These are phyloP conservation scores for Sciurus carolinensis DNA, from an alignment of 2,797 vertebrate genomes.

Conservation along the genomic window DNA sequence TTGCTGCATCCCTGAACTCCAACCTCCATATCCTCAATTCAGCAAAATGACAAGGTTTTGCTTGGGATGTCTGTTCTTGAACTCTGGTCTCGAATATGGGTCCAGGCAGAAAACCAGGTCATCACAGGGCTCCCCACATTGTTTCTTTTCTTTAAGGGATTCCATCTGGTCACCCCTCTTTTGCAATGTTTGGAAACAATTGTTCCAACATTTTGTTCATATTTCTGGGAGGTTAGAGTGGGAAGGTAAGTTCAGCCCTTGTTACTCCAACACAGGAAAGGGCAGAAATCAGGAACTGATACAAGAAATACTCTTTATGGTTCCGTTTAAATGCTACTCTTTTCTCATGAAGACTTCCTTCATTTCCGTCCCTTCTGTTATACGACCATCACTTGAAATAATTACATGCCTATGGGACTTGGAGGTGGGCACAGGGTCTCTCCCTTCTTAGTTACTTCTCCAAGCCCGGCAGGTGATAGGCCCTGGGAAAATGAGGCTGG, in stretches of 20 bases:
- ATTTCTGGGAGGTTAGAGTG: background rate
- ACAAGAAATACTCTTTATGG: background rate
- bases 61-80: background rate
- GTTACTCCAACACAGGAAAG: background rate
- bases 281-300: background rate
- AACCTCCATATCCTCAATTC: background rate
- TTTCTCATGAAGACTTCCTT: background rate
- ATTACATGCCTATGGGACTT: background rate
- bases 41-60: background rate
- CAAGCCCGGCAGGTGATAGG: background rate
- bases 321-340: background rate
- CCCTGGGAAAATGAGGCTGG: background rate
- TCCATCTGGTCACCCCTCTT: background rate
- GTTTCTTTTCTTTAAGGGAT: background rate
- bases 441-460: background rate
- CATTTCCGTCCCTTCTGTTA: background rate
- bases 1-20: background rate
- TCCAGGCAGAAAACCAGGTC: background rate
- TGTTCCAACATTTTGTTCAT: background rate
- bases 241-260: background rate
- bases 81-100: background rate
- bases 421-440: background rate
- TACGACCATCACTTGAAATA: background rate
- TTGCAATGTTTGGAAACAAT: background rate
- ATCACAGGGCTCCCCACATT: background rate